Base-by-base conservation (phyloP, 2,797 vertebrate genomes). In the Pelochelys cantorii region DNA sequence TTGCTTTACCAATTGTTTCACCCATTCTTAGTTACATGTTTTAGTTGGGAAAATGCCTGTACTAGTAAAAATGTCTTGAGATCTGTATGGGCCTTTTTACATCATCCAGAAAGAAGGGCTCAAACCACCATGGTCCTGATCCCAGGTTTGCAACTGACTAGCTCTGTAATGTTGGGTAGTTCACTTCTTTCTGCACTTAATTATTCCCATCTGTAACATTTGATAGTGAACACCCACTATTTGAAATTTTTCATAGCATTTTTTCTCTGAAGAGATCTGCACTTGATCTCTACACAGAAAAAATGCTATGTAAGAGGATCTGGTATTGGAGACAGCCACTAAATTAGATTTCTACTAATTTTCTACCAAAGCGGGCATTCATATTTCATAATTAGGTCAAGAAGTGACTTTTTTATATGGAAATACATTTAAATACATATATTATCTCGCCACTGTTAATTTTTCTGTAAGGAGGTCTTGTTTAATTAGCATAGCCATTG, bases 131-230 rank as follows among this genome's bases (percentile, higher is more conserved):
- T 82, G 23, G 74, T 84, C 91, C 71, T 29, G 78, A 14, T 85
- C 54, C 10, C 25, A 86, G 3, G 15, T 23, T 85, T 79, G 1
- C 4, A 59, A 54, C 81, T 0, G 37, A 68, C 0, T 0, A 84
- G 12, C 2, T 54, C 17, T 79, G 0, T 34, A 83, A 79, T 20
- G 13, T 90, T 54, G 81, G 29, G 17, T 25, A 93, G 52, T 42
- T 37, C 31, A 95, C 92, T 93, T 90, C 37, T 82, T 89, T 78
- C 37, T 90, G 25, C 56, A 62, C 74, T 68, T 88, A 20, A 54
- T 4, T 86, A 31, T 87, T 95, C 52, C 8, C 4, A 48, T 23
- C 13, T 83, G 78, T 65, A 81, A 88, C 31, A 57, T 42, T 60
- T 83, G 65, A 87, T 85, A 85, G 92, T 93, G 37, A 87, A 7